A percentile compares a stretch with the other conserved stretches of the same genome.
phyloP scores from a whole-genome alignment of 2,113 vertebrate genomes.

The Calonectris borealis region DNA sequence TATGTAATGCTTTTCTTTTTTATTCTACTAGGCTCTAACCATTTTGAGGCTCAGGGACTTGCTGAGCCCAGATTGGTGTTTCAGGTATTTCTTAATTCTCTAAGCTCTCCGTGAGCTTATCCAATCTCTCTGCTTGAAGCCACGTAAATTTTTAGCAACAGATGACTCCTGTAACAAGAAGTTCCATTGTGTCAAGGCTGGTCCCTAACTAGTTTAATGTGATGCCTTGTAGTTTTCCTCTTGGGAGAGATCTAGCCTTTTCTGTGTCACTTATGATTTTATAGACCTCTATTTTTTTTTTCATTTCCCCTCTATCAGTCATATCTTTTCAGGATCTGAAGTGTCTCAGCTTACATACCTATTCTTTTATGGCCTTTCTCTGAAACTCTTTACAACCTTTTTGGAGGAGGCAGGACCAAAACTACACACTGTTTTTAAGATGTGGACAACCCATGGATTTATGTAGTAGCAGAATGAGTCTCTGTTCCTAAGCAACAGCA shows the following conservation, averaged over 20 bases:
- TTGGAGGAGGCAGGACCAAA: background rate
- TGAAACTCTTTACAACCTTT: background rate
- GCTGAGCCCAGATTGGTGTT: background rate
- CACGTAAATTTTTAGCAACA: background rate
- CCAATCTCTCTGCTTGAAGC: background rate
- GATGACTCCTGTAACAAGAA: background rate
- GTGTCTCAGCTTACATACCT: background rate
- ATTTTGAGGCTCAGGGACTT: background rate
- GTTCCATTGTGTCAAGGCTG: background rate
- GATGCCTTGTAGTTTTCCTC: rapidly evolving
- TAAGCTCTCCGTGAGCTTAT: background rate
- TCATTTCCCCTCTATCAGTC: background rate
- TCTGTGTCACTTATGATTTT: background rate
- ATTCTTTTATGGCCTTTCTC: background rate
- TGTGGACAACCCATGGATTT: background rate
- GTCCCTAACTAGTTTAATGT: background rate
- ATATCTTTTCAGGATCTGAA: background rate
- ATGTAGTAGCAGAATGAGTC: background rate
- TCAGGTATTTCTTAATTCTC: background rate
- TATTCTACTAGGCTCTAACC: background rate
- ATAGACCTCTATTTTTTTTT: background rate
- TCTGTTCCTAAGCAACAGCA: background rate
- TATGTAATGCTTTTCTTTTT: background rate
- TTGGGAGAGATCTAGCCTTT: background rate
- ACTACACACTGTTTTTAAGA: background rate